Conservation (phyloP, 1,140 invertebrate species). For the Aleiodes sp. region DNA sequence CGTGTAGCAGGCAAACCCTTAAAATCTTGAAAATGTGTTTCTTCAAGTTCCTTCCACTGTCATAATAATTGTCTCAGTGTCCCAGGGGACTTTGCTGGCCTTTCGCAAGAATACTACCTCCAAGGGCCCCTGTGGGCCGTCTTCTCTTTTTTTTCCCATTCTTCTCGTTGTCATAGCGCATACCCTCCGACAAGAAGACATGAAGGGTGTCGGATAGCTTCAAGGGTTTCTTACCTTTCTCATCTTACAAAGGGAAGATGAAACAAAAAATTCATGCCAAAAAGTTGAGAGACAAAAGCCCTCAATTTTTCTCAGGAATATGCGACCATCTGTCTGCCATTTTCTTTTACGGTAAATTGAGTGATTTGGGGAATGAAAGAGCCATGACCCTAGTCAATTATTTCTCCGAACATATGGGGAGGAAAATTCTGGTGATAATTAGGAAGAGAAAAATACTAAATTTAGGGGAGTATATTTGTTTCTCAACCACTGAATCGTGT, state of each 20-base stretch:
- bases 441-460: too few relatives aligned
- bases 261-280: slow-evolving; percentile 1
- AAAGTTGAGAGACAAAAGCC: background rate
- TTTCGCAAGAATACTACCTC: slow-evolving; percentile 16
- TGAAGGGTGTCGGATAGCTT: slow-evolving; percentile 25
- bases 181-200: background rate
- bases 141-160: slow-evolving; percentile 2
- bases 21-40: background rate
- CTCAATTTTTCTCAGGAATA: background rate
- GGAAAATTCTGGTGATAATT: background rate
- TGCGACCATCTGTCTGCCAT: background rate
- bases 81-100: background rate
- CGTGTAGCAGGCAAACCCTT: background rate
- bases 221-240: slow-evolving; percentile 19
- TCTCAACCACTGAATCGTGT: too few relatives aligned
- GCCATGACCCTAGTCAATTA: background rate
- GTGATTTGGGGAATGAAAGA: background rate
- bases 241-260: background rate
- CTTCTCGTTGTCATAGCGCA: background rate
- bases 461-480: too few relatives aligned
- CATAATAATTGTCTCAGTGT: slow-evolving; percentile 3
- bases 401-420: background rate
- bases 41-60: background rate
- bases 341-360: background rate
- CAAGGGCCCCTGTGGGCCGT: background rate